A percentile compares a stretch with the other conserved stretches of the same genome.
phyloP scores from a whole-genome alignment of 2,888 invertebrate species.

The Tinea pellionella region DNA sequence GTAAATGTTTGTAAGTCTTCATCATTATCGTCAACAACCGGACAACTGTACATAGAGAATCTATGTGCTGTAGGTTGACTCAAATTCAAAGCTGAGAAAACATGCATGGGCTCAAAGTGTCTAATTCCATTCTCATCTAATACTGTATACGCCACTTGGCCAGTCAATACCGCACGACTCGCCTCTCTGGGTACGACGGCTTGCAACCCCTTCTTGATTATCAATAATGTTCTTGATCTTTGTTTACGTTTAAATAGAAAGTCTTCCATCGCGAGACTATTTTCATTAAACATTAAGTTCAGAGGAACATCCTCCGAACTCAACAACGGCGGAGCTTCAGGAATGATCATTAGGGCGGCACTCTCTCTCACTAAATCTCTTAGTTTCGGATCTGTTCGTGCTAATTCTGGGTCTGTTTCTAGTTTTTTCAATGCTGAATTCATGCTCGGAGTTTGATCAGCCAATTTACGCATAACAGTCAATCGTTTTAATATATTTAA shows the following conservation, averaged over 20 bases:
- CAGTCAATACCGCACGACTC: slow-evolving; percentile 77
- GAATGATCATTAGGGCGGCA: slow-evolving; percentile 76
- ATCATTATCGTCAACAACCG: slow-evolving; percentile 65
- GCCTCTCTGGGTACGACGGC: slow-evolving; percentile 83
- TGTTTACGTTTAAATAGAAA: slow-evolving; percentile 73
- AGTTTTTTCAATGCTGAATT: slow-evolving; percentile 72
- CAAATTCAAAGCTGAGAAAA: slow-evolving; percentile 76
- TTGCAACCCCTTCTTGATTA: slow-evolving; percentile 79
- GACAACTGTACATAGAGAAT: slow-evolving; percentile 76
- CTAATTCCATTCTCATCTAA: slow-evolving; percentile 81
- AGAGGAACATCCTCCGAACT: slow-evolving; percentile 79
- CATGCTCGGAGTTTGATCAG: slow-evolving; percentile 74
- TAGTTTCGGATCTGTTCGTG: slow-evolving; percentile 76
- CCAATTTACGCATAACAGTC: slow-evolving; percentile 77
- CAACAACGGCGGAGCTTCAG: slow-evolving; percentile 69
- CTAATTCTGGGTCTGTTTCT: slow-evolving; percentile 74
- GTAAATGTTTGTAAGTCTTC: slow-evolving; percentile 53
- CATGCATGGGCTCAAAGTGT: slow-evolving; percentile 81
- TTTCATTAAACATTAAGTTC: slow-evolving; percentile 74
- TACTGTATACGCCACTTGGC: slow-evolving; percentile 80
- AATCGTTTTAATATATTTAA: slow-evolving; percentile 76
- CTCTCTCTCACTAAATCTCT: slow-evolving; percentile 79
- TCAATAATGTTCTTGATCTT: slow-evolving; percentile 72
- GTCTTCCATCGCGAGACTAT: slow-evolving; percentile 82
- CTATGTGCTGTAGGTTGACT: slow-evolving; percentile 73